Percentiles rank a stretch among this genome's conserved stretches.
These are phyloP conservation scores for Watsonalla binaria DNA, from an alignment of 2,888 invertebrate species.

Conservation along the genomic window DNA sequence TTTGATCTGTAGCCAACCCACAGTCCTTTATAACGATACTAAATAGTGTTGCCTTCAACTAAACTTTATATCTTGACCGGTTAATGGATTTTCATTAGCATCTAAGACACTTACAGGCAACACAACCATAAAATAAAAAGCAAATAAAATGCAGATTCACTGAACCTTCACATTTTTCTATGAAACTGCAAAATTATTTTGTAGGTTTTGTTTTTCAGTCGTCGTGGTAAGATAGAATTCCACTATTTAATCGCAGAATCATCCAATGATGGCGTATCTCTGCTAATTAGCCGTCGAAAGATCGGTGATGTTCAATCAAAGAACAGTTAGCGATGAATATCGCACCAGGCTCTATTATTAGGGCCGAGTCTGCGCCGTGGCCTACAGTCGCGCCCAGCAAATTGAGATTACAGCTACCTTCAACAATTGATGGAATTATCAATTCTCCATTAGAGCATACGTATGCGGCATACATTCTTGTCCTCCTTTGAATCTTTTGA, in stretches of 20 bases:
- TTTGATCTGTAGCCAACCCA: conserved; percentile 21
- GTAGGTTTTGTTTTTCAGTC: conserved; percentile 4
- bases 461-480: background rate
- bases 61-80: background rate
- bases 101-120: background rate
- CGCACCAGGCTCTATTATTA: conserved; percentile 57
- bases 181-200: background rate
- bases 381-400: conserved; percentile 36
- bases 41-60: background rate
- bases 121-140: background rate
- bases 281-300: conserved; percentile 48
- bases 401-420: conserved; percentile 54
- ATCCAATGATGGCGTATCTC: conserved; percentile 35
- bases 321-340: conserved; percentile 68
- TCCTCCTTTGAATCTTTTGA: background rate
- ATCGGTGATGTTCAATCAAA: conserved; percentile 53
- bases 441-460: conserved; percentile 1
- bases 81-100: background rate
- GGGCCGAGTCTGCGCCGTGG: conserved; percentile 42
- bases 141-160: too few species aligned
- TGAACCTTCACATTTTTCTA: background rate
- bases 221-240: conserved; percentile 24
- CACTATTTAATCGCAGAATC: conserved; percentile 30
- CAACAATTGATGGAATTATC: conserved; percentile 27
- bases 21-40: background rate